Evolutionary conservation across 2,888 invertebrate genomes (phyloP).

Genomic region (Mallateleia sp.): DNA sequence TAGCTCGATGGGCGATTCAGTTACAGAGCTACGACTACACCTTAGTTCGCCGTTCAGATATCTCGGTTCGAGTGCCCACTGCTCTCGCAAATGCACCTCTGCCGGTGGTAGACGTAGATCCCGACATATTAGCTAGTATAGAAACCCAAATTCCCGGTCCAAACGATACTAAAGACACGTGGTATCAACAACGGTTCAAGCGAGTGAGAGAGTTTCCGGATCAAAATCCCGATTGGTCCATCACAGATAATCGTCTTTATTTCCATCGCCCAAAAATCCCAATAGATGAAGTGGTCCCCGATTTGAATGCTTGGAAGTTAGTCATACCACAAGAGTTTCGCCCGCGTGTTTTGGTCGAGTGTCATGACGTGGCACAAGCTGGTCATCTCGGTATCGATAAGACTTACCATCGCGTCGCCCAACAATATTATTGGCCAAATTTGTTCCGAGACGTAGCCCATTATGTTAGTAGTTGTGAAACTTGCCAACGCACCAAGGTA

Average conservation of each 20-base stretch:
- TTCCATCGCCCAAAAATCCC: neutral
- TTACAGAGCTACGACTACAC: neutral
- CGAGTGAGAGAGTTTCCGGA: too few relatives aligned
- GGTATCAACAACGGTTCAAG: too few relatives aligned
- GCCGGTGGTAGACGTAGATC: too few relatives aligned
- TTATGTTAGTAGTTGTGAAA: neutral
- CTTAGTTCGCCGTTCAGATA: neutral
- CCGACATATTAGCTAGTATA: too few relatives aligned
- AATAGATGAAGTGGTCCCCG: neutral
- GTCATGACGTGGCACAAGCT: neutral
- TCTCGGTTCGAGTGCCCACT: neutral
- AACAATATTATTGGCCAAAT: neutral
- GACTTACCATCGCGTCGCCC: neutral
- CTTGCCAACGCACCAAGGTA: neutral
- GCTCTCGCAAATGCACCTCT: too few relatives aligned
- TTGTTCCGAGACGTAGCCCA: neutral
- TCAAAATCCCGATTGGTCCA: too few relatives aligned
- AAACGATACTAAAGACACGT: too few relatives aligned
- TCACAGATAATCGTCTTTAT: too few relatives aligned
- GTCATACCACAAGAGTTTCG: too few relatives aligned
- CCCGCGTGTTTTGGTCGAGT: neutral
- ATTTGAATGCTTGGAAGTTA: neutral
- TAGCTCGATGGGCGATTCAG: conserved; percentile 61
- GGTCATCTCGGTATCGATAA: neutral
- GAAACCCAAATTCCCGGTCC: neutral